Percentiles rank a stretch among this genome's conserved stretches.
Evolutionary conservation across 2,113 vertebrate species (phyloP).

Genomic region (Siniperca knerii): DNA sequence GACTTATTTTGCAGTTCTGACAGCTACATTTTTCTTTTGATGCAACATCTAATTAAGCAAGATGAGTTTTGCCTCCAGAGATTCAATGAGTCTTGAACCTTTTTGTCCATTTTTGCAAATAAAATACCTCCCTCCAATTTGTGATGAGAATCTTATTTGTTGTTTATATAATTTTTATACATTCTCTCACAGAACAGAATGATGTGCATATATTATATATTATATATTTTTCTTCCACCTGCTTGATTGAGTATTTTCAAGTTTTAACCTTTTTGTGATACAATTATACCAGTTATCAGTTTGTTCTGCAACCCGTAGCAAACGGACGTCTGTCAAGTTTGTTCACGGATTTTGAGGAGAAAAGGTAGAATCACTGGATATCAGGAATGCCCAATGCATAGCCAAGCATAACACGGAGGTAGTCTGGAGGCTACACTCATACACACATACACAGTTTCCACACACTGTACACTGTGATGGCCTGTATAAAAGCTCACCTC

Average conservation of each 20-base stretch:
- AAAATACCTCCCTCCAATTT: background rate
- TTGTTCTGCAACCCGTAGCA: constrained; percentile 25
- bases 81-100: background rate
- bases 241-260: background rate
- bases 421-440: constrained; percentile 64
- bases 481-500: constrained; percentile 79
- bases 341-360: constrained; percentile 54
- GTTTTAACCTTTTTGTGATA: background rate
- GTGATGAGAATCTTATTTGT: background rate
- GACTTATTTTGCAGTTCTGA: constrained; percentile 1
- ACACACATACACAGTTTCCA: constrained; percentile 65
- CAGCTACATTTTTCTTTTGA: background rate
- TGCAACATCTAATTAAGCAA: background rate
- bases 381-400: constrained; percentile 73
- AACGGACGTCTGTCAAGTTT: constrained; percentile 43
- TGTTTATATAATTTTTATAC: background rate
- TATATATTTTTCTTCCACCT: background rate
- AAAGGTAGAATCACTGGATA: constrained; percentile 73
- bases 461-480: constrained; percentile 78
- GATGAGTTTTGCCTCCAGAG: background rate
- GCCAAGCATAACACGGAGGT: constrained; percentile 82
- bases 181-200: background rate
- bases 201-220: background rate
- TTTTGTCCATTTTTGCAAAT: background rate
- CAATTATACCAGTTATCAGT: background rate